phyloP scores from a whole-genome alignment of 2,888 invertebrate genomes.

The Galerucella pusilla region DNA sequence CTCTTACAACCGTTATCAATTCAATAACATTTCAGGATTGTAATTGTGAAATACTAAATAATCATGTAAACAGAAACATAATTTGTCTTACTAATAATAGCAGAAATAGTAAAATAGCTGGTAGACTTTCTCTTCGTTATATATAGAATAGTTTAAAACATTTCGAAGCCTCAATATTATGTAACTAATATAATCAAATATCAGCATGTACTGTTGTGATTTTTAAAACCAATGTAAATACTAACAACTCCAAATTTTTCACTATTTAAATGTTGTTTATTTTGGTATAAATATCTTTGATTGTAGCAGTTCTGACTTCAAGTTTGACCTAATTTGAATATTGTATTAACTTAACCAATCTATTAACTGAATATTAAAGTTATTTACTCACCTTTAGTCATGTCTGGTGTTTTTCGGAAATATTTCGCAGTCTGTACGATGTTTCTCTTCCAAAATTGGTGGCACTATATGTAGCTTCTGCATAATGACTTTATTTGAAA shows the following conservation, averaged over 20 bases:
- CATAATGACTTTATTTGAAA: slow-evolving; percentile 43
- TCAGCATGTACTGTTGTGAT: neutral
- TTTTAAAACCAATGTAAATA: neutral
- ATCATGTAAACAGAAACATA: neutral
- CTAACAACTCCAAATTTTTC: neutral
- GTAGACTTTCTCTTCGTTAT: neutral
- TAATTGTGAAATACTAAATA: neutral
- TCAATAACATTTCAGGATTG: neutral
- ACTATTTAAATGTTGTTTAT: neutral
- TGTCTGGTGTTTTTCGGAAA: slow-evolving; percentile 36
- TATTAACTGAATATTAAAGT: slow-evolving; percentile 10
- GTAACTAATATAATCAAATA: neutral
- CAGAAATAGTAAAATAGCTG: neutral
- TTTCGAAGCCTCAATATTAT: neutral
- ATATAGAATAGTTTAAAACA: neutral
- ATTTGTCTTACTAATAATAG: neutral
- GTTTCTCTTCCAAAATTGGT: slow-evolving; percentile 36
- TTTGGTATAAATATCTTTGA: neutral
- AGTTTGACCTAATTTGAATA: neutral
- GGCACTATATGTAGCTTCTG: slow-evolving; percentile 56
- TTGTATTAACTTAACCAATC: slow-evolving; percentile 12
- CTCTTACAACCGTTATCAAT: neutral
- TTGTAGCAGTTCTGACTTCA: neutral
- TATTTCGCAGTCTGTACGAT: slow-evolving; percentile 26
- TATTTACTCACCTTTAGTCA: slow-evolving; percentile 43